A percentile compares a stretch with the other conserved stretches of the same genome.
phyloP scores from a whole-genome alignment of 1,140 invertebrate genomes.

The Anthonomus grandis region DNA sequence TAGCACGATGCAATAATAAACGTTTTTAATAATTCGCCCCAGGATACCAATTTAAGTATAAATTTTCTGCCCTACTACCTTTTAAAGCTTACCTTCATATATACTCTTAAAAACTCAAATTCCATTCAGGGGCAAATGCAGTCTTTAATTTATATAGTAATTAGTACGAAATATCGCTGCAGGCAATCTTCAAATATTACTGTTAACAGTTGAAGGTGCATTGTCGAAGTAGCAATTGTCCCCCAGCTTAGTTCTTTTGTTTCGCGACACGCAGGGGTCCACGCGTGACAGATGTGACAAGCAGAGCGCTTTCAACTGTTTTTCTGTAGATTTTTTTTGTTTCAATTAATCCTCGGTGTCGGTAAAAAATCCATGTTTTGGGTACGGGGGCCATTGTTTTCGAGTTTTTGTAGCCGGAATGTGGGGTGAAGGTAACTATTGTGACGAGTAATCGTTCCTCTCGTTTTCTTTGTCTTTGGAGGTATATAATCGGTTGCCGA shows the following conservation, averaged over 20 bases:
- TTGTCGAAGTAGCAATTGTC: constrained; percentile 19
- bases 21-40: too few species aligned
- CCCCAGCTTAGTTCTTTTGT: constrained; percentile 10
- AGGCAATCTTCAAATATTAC: constrained; percentile 21
- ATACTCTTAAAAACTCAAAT: constrained; percentile 7
- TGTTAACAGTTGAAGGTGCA: constrained; percentile 17
- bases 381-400: neutral
- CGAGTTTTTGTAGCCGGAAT: neutral
- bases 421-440: constrained; percentile 6
- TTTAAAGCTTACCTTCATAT: constrained; percentile 4
- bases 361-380: neutral
- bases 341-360: constrained; percentile 14
- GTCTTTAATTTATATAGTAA: constrained; percentile 25
- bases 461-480: neutral
- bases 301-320: constrained; percentile 13
- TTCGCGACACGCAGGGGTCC: neutral
- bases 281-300: constrained; percentile 21
- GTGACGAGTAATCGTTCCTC: constrained; percentile 8
- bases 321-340: constrained; percentile 15
- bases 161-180: constrained; percentile 17
- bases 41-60: constrained; percentile 19
- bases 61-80: constrained; percentile 14
- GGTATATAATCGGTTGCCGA: too few species aligned
- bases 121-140: constrained; percentile 10
- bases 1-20: too few species aligned